Evolutionary conservation across 2,888 invertebrate species (phyloP), one percentile per base, ranked within the genome.

Genomic region (Saturnia pavonia): DNA sequence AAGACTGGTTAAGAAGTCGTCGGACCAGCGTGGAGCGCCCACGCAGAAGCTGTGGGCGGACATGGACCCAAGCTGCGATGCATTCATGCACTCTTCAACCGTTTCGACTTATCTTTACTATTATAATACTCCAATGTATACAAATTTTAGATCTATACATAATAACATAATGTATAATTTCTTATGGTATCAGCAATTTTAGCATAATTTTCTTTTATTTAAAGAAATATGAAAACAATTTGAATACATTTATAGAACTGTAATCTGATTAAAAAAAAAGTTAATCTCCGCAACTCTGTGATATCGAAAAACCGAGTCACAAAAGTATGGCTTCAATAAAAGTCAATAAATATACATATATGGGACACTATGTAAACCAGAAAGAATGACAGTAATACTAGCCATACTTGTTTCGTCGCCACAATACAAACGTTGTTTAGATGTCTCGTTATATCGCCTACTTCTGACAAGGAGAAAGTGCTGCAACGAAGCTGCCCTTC

Each of bases 1-100:
- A 71, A 60, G 76, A 77, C 77, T 76, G 76, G 78, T 77, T 78
- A 76, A 78, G 75, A 78, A 76, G 78, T 77, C 67, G 77, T 73
- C 69, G 72, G 71, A 75, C 75, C 74, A 75, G 76, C 74, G 76
- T 78, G 78, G 74, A 78, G 78, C 79, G 72, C 78, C 77, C 75
- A 81, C 80, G 76, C 72, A 45, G 27, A 19, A 51, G 72, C 57
- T 71, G 85, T 85, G 85, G 86, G 86, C 77, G 81, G 77, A 82
- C 75, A 73, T 72, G 72, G 40, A 43, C 27, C 63, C 68, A 16
- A 34, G 68, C 25, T 72, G 71, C 73, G 76, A 73, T 72, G 70
- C 68, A 71, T 72, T 72, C 71, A 72, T 73, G 79, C 76, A 75
- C 75, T 81, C 82, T 82, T 79, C 77, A 78, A 82, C 74, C 72